Evolutionary conservation across 1,140 invertebrate genomes (phyloP).

Genomic region (Micrasema longulum): DNA sequence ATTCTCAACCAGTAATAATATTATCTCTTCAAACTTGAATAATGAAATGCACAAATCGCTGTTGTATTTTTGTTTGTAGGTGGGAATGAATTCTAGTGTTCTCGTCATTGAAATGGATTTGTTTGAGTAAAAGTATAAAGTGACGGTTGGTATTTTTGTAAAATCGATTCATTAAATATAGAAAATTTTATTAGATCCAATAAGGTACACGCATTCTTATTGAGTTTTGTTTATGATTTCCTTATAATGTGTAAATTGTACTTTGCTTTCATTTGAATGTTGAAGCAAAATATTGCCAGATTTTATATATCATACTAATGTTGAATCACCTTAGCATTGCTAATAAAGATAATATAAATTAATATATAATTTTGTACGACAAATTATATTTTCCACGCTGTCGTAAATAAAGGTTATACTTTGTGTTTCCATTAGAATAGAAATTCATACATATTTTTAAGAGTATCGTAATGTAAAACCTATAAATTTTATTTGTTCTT

Average conservation of each 20-base stretch:
- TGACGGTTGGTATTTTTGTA: slow-evolving; percentile 26
- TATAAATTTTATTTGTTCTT: slow-evolving; percentile 52
- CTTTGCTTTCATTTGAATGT: too few species aligned
- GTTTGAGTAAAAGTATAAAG: slow-evolving; percentile 3
- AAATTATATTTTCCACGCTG: slow-evolving; percentile 46
- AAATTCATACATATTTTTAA: slow-evolving; percentile 51
- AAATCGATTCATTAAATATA: slow-evolving; percentile 13
- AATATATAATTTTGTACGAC: slow-evolving; percentile 41
- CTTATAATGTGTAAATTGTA: too few species aligned
- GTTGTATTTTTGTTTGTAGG: too few species aligned
- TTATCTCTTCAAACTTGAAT: too few species aligned
- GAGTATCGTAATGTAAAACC: slow-evolving; percentile 45
- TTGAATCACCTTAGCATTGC: slow-evolving; percentile 26
- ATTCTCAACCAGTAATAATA: too few species aligned
- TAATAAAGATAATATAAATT: slow-evolving; percentile 36
- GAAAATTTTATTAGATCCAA: slow-evolving; percentile 26
- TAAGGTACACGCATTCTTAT: slow-evolving; percentile 2
- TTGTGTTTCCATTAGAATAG: slow-evolving; percentile 53
- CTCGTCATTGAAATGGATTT: slow-evolving; percentile 4
- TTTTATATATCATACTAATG: slow-evolving; percentile 8
- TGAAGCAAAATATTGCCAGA: too few species aligned
- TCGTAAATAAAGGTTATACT: slow-evolving; percentile 36
- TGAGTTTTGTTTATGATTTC: too few species aligned
- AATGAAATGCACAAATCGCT: too few species aligned
- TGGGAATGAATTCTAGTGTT: neutral